These are phyloP conservation scores for Electrophaes corylata DNA, from an alignment of 2,888 invertebrate genomes.

Conservation along the genomic window DNA sequence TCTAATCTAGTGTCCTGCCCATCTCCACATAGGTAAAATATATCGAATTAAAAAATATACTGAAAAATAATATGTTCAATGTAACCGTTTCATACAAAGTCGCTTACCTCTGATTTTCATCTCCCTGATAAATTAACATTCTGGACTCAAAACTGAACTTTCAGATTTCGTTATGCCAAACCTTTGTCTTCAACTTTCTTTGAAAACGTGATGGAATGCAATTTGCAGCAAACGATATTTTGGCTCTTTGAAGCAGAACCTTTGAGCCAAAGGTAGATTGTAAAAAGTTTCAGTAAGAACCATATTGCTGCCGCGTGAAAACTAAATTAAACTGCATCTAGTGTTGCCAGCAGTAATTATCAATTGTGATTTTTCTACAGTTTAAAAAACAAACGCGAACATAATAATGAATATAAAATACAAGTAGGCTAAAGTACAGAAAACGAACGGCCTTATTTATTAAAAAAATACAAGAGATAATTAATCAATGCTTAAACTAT, in stretches of 20 bases:
- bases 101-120: slow-evolving; percentile 4
- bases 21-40: no score
- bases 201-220: slow-evolving; percentile 17
- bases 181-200: slow-evolving; percentile 23
- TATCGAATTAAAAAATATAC: no score
- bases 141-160: slow-evolving; percentile 6
- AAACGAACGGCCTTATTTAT: no score
- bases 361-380: not conserved
- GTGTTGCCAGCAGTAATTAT: slow-evolving; percentile 36
- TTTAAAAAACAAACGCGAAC: not conserved
- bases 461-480: no score
- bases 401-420: not conserved
- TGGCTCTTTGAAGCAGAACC: slow-evolving; percentile 47
- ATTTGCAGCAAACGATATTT: slow-evolving; percentile 29
- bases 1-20: no score
- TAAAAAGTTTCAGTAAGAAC: slow-evolving; percentile 55
- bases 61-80: not conserved
- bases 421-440: no score
- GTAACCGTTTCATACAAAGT: not conserved
- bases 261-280: slow-evolving; percentile 43
- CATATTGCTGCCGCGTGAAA: slow-evolving; percentile 42
- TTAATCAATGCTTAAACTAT: no score
- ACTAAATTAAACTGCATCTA: slow-evolving; percentile 47
- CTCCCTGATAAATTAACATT: slow-evolving; percentile 5
- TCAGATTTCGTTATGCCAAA: slow-evolving; percentile 21